Evolutionary conservation across 1,140 invertebrate genomes (phyloP).

Genomic region (Pseudomyrmex concolor): DNA sequence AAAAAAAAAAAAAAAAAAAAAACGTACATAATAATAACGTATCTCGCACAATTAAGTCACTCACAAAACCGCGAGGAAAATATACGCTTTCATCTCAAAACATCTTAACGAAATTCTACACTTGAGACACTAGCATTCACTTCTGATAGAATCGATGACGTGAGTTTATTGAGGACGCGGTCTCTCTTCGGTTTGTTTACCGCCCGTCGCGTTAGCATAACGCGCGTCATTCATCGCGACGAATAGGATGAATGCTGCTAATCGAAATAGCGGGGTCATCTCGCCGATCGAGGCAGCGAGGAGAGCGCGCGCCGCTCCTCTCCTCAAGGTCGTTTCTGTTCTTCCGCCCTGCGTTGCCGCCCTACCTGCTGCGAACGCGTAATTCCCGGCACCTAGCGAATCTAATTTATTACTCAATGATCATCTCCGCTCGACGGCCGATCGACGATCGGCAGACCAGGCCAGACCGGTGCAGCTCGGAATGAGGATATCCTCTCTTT

Average conservation of each 20-base stretch:
- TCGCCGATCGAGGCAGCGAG: slow-evolving; percentile 10
- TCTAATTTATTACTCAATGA: slow-evolving; percentile 80
- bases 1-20: too few relatives aligned
- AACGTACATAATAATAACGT: neutral
- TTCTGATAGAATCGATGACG: neutral
- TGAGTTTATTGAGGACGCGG: neutral
- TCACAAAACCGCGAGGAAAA: neutral
- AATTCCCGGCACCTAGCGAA: slow-evolving; percentile 74
- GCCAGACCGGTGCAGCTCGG: slow-evolving; percentile 20
- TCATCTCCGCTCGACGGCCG: slow-evolving; percentile 73
- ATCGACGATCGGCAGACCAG: slow-evolving; percentile 50
- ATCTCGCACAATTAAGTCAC: neutral
- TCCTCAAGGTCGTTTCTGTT: slow-evolving; percentile 70
- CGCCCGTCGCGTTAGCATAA: slow-evolving; percentile 26
- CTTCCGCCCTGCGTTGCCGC: slow-evolving; percentile 47
- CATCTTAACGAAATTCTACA: neutral
- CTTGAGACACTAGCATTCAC: neutral
- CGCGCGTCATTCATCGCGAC: slow-evolving; percentile 33
- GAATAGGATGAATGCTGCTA: slow-evolving; percentile 14
- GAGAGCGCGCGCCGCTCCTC: slow-evolving; percentile 1
- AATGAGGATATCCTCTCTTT: slow-evolving; percentile 80
- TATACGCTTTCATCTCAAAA: neutral
- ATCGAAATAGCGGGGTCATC: slow-evolving; percentile 57
- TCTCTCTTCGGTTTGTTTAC: slow-evolving; percentile 24
- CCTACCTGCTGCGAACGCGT: slow-evolving; percentile 73